Conservation (phyloP, 2,113 vertebrate genomes). For the Eulacestoma nigropectus region DNA sequence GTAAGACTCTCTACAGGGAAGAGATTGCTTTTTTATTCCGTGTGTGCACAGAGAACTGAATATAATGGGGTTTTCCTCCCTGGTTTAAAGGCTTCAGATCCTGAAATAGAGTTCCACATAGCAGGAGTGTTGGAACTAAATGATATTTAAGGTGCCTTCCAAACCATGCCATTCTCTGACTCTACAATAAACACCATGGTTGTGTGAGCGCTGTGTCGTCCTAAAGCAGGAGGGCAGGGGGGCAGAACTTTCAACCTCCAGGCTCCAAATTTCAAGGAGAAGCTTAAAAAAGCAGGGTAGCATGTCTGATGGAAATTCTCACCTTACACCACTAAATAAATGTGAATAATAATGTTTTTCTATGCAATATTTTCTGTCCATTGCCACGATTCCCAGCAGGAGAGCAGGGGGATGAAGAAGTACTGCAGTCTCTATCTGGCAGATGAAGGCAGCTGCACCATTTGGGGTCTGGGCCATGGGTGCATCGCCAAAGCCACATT, state of each 20-base stretch:
- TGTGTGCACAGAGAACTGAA: background rate
- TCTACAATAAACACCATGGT: background rate
- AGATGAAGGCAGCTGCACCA: background rate
- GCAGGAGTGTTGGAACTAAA: background rate
- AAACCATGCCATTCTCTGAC: background rate
- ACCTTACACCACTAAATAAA: background rate
- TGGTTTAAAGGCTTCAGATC: background rate
- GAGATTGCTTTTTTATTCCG: background rate
- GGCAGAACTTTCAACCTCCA: background rate
- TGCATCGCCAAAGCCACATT: background rate
- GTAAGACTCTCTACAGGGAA: background rate
- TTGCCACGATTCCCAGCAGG: background rate
- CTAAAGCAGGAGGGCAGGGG: background rate
- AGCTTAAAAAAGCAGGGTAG: background rate
- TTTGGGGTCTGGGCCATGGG: background rate
- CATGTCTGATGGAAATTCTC: background rate
- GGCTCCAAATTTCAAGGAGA: background rate
- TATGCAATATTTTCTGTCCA: background rate
- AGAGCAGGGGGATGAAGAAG: background rate
- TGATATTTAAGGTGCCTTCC: background rate
- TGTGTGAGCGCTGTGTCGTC: background rate
- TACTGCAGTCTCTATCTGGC: background rate
- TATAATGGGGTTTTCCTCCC: background rate
- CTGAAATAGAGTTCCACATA: background rate
- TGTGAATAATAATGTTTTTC: background rate